Conservation (phyloP, 2,888 invertebrate genomes). For the Ceramica pisi region DNA sequence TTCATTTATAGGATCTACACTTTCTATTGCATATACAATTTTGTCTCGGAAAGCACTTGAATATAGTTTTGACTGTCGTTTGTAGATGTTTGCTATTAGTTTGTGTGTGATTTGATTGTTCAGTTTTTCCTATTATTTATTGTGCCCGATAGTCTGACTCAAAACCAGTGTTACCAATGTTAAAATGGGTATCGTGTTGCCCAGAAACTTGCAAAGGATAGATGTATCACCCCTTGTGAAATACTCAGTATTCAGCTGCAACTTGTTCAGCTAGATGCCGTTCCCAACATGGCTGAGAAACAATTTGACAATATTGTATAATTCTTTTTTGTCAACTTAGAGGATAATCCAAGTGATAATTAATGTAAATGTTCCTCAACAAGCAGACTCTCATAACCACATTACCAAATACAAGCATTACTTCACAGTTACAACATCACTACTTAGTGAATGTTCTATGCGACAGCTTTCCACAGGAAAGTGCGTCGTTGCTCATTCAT, state of each 20-base stretch:
- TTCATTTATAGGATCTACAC: not conserved
- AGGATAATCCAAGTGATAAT: constrained; percentile 7
- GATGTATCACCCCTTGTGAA: too few species aligned
- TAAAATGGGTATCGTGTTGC: too few species aligned
- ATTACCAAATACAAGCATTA: constrained; percentile 44
- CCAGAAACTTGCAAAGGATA: not conserved
- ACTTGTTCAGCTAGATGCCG: not conserved
- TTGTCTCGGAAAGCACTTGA: not conserved
- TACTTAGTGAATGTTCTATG: constrained; percentile 24
- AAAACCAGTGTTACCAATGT: not conserved
- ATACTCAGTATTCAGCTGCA: too few species aligned
- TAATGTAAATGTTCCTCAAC: not conserved
- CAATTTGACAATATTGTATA: not conserved
- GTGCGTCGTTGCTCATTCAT: constrained; percentile 24
- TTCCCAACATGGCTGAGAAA: not conserved
- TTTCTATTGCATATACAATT: not conserved
- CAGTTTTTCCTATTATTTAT: not conserved
- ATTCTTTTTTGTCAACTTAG: not conserved
- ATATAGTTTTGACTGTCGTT: not conserved
- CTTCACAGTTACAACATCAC: constrained; percentile 32
- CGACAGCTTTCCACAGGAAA: constrained; percentile 53
- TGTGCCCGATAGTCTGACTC: not conserved
- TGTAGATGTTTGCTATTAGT: not conserved
- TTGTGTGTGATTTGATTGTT: too few species aligned
- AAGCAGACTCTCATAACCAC: constrained; percentile 20